These are phyloP conservation scores for Callosobruchus maculatus DNA, from an alignment of 2,888 invertebrate species.

Conservation along the genomic window DNA sequence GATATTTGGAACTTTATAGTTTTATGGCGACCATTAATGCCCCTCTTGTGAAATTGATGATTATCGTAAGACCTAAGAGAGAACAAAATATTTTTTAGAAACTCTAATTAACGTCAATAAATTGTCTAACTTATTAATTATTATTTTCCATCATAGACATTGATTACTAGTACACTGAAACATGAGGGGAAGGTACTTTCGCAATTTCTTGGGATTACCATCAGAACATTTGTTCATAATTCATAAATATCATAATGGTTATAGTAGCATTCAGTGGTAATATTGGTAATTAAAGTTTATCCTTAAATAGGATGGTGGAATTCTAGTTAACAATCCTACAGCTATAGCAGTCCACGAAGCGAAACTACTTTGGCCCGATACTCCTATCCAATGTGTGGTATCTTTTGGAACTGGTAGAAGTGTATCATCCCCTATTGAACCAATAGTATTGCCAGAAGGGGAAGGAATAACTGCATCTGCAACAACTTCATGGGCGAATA, in stretches of 20 bases:
- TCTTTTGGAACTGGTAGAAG: conserved; percentile 77
- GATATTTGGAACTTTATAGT: too few relatives aligned
- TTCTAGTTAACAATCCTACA: conserved; percentile 82
- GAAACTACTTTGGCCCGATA: conserved; percentile 73
- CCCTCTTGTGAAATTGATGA: too few relatives aligned
- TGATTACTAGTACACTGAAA: too few relatives aligned
- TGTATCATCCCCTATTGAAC: conserved; percentile 40
- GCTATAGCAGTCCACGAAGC: conserved; percentile 85
- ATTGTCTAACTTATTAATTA: too few relatives aligned
- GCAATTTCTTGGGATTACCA: too few relatives aligned
- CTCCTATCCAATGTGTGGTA: conserved; percentile 70
- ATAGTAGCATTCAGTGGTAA: neutral
- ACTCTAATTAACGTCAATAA: too few relatives aligned
- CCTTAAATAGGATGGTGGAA: conserved; percentile 67
- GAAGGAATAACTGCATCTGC: conserved; percentile 27
- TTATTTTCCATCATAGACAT: too few relatives aligned
- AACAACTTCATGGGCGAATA: conserved; percentile 66
- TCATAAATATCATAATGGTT: neutral
- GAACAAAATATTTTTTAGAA: too few relatives aligned
- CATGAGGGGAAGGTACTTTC: too few relatives aligned
- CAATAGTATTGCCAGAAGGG: conserved; percentile 23
- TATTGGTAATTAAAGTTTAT: neutral
- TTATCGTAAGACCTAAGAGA: too few relatives aligned
- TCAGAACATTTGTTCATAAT: too few relatives aligned
- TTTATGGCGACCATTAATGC: too few relatives aligned